These are phyloP conservation scores for Mesoligia furuncula DNA, from an alignment of 2,888 invertebrate genomes.

Conservation along the genomic window DNA sequence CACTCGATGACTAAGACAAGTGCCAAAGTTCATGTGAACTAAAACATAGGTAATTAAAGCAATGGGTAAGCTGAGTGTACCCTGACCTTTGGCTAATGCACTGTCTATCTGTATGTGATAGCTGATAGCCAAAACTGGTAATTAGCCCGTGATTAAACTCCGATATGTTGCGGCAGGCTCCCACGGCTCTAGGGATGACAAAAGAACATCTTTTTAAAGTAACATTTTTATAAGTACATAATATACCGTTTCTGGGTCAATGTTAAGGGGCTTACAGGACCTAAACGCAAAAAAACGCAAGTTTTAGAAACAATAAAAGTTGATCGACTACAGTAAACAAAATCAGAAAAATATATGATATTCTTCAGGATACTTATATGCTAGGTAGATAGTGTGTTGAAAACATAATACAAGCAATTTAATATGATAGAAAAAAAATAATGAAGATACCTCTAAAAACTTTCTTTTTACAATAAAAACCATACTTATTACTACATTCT, in stretches of 20 bases:
- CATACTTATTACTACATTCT: too few species aligned
- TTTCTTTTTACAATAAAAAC: too few species aligned
- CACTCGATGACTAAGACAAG: slow-evolving; percentile 20
- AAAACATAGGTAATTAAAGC: slow-evolving; percentile 59
- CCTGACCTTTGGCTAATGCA: slow-evolving; percentile 84
- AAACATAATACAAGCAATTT: too few species aligned
- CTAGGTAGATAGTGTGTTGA: too few species aligned
- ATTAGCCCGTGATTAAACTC: slow-evolving; percentile 85
- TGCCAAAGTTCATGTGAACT: slow-evolving; percentile 66
- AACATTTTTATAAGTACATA: not conserved
- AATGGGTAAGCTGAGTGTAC: slow-evolving; percentile 63
- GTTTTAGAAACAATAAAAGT: too few species aligned
- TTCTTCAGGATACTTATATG: too few species aligned
- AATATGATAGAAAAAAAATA: too few species aligned
- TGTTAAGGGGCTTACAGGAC: too few species aligned
- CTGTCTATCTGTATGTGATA: slow-evolving; percentile 84
- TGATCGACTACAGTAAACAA: too few species aligned
- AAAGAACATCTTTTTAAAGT: not conserved
- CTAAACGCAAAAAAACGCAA: too few species aligned
- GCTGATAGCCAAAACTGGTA: slow-evolving; percentile 87
- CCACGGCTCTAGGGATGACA: slow-evolving; percentile 75
- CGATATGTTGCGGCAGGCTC: slow-evolving; percentile 79
- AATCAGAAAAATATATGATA: too few species aligned
- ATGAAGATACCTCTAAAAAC: too few species aligned
- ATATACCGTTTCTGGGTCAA: not conserved